phyloP scores from a whole-genome alignment of 37 sponge, comb jelly and placozoan genomes.

The Spongilla lacustris region DNA sequence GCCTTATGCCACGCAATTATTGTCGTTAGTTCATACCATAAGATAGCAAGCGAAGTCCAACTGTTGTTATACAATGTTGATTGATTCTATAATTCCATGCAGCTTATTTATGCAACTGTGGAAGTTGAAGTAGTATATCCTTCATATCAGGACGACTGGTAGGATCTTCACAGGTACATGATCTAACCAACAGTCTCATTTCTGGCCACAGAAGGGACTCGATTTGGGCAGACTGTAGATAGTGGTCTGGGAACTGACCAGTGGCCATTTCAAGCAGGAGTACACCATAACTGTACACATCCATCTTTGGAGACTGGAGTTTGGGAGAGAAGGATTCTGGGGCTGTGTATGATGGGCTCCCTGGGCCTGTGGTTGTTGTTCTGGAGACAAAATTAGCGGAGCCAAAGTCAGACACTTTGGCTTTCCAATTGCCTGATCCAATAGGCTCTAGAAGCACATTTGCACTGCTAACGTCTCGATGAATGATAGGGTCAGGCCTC shows the following conservation, averaged over 20 bases:
- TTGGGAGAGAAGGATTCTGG: constrained; percentile 44
- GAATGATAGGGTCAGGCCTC: constrained; percentile 59
- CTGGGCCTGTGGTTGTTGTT: constrained; percentile 19
- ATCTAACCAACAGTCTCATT: not conserved
- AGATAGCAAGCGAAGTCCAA: no score
- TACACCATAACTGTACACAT: constrained; percentile 67
- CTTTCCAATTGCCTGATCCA: constrained; percentile 1
- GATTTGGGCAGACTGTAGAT: not conserved
- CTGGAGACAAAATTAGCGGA: constrained; percentile 61
- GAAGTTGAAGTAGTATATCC: not conserved
- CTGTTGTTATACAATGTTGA: no score
- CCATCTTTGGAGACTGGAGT: constrained; percentile 51
- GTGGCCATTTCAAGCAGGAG: constrained; percentile 57
- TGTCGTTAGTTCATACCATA: no score
- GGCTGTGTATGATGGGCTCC: constrained; percentile 44
- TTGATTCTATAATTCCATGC: no score
- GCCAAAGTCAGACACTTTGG: constrained; percentile 67
- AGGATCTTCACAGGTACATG: not conserved
- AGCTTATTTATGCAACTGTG: no score
- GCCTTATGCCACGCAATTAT: no score
- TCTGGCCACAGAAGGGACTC: not conserved
- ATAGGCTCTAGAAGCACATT: constrained; percentile 36
- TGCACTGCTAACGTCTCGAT: constrained; percentile 70
- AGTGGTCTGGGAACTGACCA: constrained; percentile 28
- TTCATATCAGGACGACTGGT: not conserved